Evolutionary conservation across 2,888 invertebrate species (phyloP).

Genomic region (Drosophila paranaensis): DNA sequence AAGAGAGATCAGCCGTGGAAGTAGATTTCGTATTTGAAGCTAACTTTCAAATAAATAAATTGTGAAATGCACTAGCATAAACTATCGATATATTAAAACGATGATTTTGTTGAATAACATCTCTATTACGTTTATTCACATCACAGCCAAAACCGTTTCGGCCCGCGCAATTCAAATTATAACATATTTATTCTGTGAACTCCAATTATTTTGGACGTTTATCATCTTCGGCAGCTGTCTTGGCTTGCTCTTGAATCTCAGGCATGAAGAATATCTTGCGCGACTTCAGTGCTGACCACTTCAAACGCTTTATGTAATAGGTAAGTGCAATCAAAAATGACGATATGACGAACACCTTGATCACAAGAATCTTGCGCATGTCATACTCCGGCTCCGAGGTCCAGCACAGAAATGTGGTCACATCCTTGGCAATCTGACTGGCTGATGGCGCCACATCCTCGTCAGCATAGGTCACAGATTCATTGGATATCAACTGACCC

Average conservation of each 20-base stretch:
- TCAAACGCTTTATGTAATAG: constrained; percentile 94
- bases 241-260: constrained; percentile 64
- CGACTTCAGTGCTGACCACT: constrained; percentile 93
- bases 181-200: neutral
- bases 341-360: constrained; percentile 90
- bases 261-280: constrained; percentile 93
- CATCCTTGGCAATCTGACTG: constrained; percentile 98
- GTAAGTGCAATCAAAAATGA: constrained; percentile 86
- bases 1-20: neutral
- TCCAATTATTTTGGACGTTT: constrained; percentile 16
- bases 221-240: constrained; percentile 3
- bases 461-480: constrained; percentile 87
- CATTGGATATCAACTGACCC: constrained; percentile 96
- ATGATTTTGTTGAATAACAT: neutral
- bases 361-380: constrained; percentile 91
- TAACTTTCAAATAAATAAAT: neutral
- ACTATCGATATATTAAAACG: constrained; percentile 1
- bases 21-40: neutral
- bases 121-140: neutral
- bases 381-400: constrained; percentile 96
- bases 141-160: neutral
- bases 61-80: neutral
- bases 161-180: neutral
- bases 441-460: constrained; percentile 97
- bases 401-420: constrained; percentile 96